Evolutionary conservation across 2,113 vertebrate species (phyloP).

Genomic region (Phaethornis superciliosus): DNA sequence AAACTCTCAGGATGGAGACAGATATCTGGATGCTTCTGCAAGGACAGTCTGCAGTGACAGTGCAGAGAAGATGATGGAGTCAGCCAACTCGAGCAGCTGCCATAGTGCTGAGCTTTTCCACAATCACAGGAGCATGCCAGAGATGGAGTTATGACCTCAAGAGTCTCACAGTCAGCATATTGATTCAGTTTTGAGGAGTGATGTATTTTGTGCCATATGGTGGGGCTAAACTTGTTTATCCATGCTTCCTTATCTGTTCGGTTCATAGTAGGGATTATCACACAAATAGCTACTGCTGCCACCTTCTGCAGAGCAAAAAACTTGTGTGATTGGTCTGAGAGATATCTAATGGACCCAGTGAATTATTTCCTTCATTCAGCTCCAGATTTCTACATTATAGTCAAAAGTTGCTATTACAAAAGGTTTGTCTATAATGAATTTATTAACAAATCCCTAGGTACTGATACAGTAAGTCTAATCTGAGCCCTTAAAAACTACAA

Average conservation of each 20-base stretch:
- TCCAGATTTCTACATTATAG: not conserved
- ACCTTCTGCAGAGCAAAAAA: not conserved
- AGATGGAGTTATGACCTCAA: not conserved
- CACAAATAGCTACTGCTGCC: not conserved
- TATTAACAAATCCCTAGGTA: not conserved
- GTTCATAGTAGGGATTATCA: not conserved
- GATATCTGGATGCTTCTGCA: not conserved
- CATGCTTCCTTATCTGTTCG: not conserved
- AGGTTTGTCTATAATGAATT: not conserved
- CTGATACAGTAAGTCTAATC: not conserved
- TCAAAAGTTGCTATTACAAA: not conserved
- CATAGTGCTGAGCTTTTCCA: conserved; percentile 28
- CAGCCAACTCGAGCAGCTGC: conserved; percentile 32
- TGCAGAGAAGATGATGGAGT: not conserved
- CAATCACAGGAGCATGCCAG: not conserved
- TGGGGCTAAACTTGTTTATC: not conserved
- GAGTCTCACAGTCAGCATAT: not conserved
- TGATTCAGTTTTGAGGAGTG: not conserved
- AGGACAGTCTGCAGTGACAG: not conserved
- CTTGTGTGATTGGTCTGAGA: not conserved
- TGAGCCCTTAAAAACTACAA: not conserved
- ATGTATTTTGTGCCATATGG: not conserved
- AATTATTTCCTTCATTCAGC: not conserved
- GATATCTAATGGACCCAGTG: not conserved
- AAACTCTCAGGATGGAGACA: conserved; percentile 36